Conservation (phyloP, 2,113 vertebrate species). For the Rattus rattus region DNA sequence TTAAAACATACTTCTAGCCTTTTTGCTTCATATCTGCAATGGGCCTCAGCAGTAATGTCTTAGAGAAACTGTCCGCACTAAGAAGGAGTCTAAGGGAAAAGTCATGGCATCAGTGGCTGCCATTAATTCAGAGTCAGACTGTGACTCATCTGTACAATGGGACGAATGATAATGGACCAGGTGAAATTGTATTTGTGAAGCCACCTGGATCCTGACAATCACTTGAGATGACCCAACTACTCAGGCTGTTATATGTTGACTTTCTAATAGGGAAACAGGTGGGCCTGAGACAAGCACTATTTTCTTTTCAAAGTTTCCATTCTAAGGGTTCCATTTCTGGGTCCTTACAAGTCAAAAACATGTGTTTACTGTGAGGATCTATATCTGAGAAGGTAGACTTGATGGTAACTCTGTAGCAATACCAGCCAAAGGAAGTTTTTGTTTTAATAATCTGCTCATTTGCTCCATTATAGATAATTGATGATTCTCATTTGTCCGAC, state of each 20-base stretch:
- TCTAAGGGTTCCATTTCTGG: not conserved
- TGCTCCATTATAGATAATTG: conserved; percentile 16
- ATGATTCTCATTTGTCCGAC: conserved; percentile 44
- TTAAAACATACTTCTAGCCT: not conserved
- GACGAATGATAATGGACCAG: not conserved
- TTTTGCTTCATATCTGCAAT: not conserved
- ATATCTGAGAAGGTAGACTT: not conserved
- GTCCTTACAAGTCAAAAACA: not conserved
- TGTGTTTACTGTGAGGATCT: not conserved
- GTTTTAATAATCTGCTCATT: conserved; percentile 57
- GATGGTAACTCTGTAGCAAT: not conserved
- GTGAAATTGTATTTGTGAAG: not conserved
- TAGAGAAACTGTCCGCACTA: not conserved
- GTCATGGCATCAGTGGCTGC: not conserved
- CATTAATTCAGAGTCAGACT: not conserved
- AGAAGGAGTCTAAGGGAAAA: not conserved
- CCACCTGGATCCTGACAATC: not conserved
- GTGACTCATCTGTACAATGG: not conserved
- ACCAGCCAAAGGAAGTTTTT: conserved; percentile 4
- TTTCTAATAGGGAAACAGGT: not conserved
- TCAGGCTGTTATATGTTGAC: not conserved
- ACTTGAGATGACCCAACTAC: not conserved
- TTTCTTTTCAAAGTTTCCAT: conserved; percentile 23
- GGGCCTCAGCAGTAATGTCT: not conserved
- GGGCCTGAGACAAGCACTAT: not conserved